A percentile compares a stretch with the other conserved stretches of the same genome.
phyloP scores from a whole-genome alignment of 2,797 vertebrate genomes.

The Amblyraja radiata region DNA sequence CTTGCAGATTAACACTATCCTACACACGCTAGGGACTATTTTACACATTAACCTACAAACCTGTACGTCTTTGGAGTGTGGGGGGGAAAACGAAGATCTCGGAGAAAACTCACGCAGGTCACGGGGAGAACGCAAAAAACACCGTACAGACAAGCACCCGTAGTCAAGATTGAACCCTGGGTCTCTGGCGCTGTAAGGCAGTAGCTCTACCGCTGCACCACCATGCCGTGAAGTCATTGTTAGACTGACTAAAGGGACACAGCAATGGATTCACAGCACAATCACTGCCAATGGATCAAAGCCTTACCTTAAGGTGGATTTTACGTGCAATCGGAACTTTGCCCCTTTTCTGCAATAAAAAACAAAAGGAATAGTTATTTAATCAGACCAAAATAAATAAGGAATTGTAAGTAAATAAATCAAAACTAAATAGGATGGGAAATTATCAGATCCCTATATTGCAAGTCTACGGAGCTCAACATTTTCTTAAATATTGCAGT shows the following conservation, averaged over 20 bases:
- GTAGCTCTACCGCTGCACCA: too few relatives aligned
- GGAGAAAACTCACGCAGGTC: too few relatives aligned
- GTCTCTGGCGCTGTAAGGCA: too few relatives aligned
- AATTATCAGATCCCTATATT: background rate
- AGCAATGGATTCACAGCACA: background rate
- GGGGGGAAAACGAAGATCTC: too few relatives aligned
- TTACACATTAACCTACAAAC: too few relatives aligned
- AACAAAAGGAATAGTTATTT: background rate
- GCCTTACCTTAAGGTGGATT: slow-evolving; percentile 18
- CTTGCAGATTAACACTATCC: too few relatives aligned
- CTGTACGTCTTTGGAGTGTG: too few relatives aligned
- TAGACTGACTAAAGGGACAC: background rate
- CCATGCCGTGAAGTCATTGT: background rate
- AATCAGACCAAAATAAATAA: background rate
- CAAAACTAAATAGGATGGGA: background rate
- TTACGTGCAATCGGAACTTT: background rate
- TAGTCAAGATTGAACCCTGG: too few relatives aligned
- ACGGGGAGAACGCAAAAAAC: too few relatives aligned
- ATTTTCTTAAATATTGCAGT: background rate
- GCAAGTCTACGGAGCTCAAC: background rate
- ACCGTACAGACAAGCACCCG: too few relatives aligned
- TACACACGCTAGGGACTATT: too few relatives aligned
- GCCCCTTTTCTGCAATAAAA: background rate
- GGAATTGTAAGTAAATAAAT: background rate
- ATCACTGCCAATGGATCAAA: background rate